A percentile compares a stretch with the other conserved stretches of the same genome.
phyloP scores from a whole-genome alignment of 2,888 invertebrate genomes.

The Thymelicus sylvestris region DNA sequence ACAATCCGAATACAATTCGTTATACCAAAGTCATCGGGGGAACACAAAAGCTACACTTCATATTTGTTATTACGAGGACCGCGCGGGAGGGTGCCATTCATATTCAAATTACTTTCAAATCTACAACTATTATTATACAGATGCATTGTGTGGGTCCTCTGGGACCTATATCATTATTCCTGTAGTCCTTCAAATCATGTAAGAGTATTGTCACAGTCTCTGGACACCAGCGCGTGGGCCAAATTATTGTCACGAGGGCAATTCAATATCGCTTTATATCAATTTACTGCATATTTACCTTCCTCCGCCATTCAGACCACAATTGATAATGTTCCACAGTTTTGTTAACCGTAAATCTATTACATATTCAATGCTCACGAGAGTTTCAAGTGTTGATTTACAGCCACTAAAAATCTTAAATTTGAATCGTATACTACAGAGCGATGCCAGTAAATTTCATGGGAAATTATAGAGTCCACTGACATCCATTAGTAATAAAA shows the following conservation, averaged over 20 bases:
- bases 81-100: constrained; percentile 82
- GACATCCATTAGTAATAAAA: constrained; percentile 77
- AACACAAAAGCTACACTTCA: constrained; percentile 79
- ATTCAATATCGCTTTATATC: constrained; percentile 76
- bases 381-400: constrained; percentile 59
- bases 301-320: constrained; percentile 62
- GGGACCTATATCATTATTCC: constrained; percentile 81
- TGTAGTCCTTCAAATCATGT: constrained; percentile 77
- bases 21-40: constrained; percentile 75
- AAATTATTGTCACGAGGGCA: constrained; percentile 68
- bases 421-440: constrained; percentile 58
- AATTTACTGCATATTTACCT: constrained; percentile 73
- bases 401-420: constrained; percentile 55
- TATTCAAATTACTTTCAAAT: constrained; percentile 84
- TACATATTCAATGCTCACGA: constrained; percentile 52
- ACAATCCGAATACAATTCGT: constrained; percentile 68
- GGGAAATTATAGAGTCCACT: constrained; percentile 63
- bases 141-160: constrained; percentile 77
- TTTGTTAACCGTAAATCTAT: constrained; percentile 57
- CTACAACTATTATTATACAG: constrained; percentile 83
- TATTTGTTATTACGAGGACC: constrained; percentile 81
- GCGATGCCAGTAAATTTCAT: constrained; percentile 57
- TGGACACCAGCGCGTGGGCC: constrained; percentile 62
- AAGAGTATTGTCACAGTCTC: constrained; percentile 74
- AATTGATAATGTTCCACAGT: constrained; percentile 67